Conservation (phyloP, 2,797 vertebrate genomes). For the Pristis pectinata region DNA sequence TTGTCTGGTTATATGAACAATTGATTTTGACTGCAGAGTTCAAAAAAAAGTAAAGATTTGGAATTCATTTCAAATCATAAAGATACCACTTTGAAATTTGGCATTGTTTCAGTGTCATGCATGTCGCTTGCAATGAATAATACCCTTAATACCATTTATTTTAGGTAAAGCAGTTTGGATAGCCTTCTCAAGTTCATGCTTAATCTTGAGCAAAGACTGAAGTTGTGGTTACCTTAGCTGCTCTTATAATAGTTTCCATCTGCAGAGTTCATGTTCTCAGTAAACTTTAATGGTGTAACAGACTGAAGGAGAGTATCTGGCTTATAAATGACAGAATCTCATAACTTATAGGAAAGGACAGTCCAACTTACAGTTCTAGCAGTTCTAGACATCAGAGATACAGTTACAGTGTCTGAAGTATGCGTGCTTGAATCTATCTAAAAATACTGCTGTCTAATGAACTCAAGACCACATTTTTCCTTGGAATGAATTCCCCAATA, state of each 20-base stretch:
- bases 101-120: neutral
- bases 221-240: neutral
- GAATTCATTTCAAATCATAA: neutral
- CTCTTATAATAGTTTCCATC: neutral
- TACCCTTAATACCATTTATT: neutral
- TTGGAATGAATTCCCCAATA: neutral
- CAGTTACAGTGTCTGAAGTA: neutral
- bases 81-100: neutral
- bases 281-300: neutral
- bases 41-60: neutral
- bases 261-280: neutral
- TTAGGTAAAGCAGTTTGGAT: neutral
- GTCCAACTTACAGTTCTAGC: neutral
- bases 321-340: neutral
- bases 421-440: neutral
- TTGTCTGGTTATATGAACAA: neutral
- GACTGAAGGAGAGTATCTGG: neutral
- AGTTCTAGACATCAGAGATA: neutral
- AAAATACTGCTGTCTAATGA: neutral
- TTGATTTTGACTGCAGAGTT: neutral
- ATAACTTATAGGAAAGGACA: neutral
- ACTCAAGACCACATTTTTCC: neutral
- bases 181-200: neutral
- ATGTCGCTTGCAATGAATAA: neutral
- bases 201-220: neutral